Evolutionary conservation across 1,140 invertebrate species (phyloP), one percentile per base, ranked within the genome.

Genomic region (Telenomus remus): DNA sequence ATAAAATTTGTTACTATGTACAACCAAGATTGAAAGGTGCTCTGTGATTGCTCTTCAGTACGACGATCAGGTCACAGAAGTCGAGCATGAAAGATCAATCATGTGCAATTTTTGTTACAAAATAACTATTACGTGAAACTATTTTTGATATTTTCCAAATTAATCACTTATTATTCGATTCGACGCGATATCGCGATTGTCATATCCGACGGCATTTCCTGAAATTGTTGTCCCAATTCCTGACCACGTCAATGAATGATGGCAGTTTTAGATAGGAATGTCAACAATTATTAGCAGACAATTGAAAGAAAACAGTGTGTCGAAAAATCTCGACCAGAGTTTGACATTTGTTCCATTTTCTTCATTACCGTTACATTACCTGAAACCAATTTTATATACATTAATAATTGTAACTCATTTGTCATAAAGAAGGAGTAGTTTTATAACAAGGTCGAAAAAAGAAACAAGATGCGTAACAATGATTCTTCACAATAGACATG

Each of bases 321-420:
- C 19, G 19, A 27, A 27, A 1, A 6, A 27, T 3, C 6, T 27
- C 19, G 19, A 27, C 19, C 2, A 27, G 19, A 3, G 19, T 27
- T n/a, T 27, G 19, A 27, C 55, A 59, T 68, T 53, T 59, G 56
- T 69, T 69, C 65, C 65, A 69, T 69, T 69, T 55, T 55, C 65
- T 60, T 60, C 56, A 61, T 39, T 42, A 48, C 15, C 14, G 12
- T 59, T 44, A 16, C 39, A 27, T 47, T 47, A 39, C 12, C 33
- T 35, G 35, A 53, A 54, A 34, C 57, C 59, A 42, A 27, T 72
- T 53, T 47, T 53, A 39, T 65, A 72, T 54, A 56, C 33, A 59
- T 42, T 34, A 44, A 2, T 39, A n/a, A 39, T 39, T 39, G 37
- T 39, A 39, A 39, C n/a, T 39, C n/a, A 9, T 39, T 39, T 11